These are phyloP conservation scores for Pseudopipra pipra DNA, from an alignment of 2,113 vertebrate species.

Conservation along the genomic window DNA sequence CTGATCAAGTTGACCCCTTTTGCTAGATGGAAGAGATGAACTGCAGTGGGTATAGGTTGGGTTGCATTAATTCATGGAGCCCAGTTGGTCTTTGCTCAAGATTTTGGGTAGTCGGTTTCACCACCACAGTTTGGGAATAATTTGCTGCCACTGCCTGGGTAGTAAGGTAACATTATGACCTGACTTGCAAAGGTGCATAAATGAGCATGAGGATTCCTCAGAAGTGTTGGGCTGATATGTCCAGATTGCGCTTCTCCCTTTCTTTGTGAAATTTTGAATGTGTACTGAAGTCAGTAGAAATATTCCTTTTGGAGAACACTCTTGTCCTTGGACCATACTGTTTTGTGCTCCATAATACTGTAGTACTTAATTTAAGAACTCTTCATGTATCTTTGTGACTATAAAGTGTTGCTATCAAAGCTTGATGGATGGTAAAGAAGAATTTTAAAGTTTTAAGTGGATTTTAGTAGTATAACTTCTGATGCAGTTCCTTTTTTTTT, in stretches of 20 bases:
- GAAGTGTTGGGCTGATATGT: background rate
- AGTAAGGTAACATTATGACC: background rate
- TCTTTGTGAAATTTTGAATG: background rate
- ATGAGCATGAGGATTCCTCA: background rate
- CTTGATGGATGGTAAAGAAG: background rate
- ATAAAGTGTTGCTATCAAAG: background rate
- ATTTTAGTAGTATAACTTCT: background rate
- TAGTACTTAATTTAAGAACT: background rate
- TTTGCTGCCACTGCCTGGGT: background rate
- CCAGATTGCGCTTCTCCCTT: background rate
- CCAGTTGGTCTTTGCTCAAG: background rate
- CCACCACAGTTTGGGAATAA: background rate
- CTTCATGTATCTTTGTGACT: background rate
- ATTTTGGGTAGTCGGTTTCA: background rate
- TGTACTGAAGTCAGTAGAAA: background rate
- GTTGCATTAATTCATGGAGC: background rate
- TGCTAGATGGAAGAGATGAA: background rate
- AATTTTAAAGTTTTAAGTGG: background rate
- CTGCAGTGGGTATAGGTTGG: background rate
- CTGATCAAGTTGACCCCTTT: background rate
- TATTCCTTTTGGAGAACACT: background rate
- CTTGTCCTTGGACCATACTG: background rate
- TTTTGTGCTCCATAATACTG: background rate
- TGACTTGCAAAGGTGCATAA: background rate
- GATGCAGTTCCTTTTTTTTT: background rate